Conservation (phyloP, 1,140 invertebrate species). For the Charaxes varanes region DNA sequence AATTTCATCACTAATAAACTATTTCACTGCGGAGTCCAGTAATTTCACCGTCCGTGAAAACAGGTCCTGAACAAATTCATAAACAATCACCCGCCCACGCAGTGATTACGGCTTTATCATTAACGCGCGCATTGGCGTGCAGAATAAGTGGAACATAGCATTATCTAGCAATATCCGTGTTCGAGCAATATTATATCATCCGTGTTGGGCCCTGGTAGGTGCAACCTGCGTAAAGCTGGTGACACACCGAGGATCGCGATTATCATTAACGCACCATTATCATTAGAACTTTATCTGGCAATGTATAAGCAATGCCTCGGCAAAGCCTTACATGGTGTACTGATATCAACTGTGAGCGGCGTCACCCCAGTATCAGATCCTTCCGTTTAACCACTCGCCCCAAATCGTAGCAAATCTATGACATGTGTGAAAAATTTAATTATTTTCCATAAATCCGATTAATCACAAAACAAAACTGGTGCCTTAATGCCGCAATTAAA, state of each 20-base stretch:
- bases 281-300: background rate
- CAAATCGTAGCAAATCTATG: too few species aligned
- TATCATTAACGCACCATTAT: background rate
- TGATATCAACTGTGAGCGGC: too few species aligned
- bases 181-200: slow-evolving; percentile 50
- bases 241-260: slow-evolving; percentile 19
- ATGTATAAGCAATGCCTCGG: slow-evolving; percentile 1
- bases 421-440: too few species aligned
- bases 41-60: slow-evolving; percentile 6
- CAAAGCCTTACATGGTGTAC: too few species aligned
- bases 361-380: background rate
- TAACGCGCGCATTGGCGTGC: slow-evolving; percentile 42
- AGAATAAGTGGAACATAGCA: slow-evolving; percentile 51
- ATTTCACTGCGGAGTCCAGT: slow-evolving; percentile 13
- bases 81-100: slow-evolving; percentile 44
- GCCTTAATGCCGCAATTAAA: too few species aligned
- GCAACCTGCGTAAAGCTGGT: slow-evolving; percentile 30
- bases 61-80: slow-evolving; percentile 32
- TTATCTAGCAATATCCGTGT: slow-evolving; percentile 51
- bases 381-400: too few species aligned
- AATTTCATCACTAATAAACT: slow-evolving; percentile 18
- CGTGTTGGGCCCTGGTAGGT: slow-evolving; percentile 20
- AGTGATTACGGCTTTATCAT: slow-evolving; percentile 43
- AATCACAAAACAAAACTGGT: too few species aligned
- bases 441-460: too few species aligned